These are phyloP conservation scores for Mellilla xanthometata DNA, from an alignment of 2,888 invertebrate species.

Conservation along the genomic window DNA sequence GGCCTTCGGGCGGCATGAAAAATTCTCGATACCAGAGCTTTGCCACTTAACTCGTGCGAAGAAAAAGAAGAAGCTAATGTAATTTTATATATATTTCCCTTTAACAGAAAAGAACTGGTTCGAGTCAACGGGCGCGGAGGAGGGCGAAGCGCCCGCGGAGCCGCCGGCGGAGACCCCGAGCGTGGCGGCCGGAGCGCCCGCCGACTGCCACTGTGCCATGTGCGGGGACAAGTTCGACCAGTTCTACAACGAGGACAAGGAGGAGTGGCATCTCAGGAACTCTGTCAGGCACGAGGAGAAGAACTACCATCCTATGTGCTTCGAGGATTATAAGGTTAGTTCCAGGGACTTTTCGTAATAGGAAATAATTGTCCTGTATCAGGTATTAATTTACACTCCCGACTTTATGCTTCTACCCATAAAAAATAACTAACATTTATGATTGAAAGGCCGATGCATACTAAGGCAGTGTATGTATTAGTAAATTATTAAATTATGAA, in stretches of 20 bases:
- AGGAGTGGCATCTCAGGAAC: conserved; percentile 97
- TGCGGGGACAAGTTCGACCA: conserved; percentile 97
- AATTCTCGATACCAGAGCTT: too few relatives aligned
- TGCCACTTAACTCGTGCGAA: too few relatives aligned
- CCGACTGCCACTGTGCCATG: conserved; percentile 90
- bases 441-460: too few relatives aligned
- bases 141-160: conserved; percentile 49
- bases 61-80: too few relatives aligned
- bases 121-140: conserved; percentile 85
- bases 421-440: too few relatives aligned
- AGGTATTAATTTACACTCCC: too few relatives aligned
- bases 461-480: too few relatives aligned
- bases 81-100: neutral
- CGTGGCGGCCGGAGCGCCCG: conserved; percentile 86
- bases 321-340: conserved; percentile 91
- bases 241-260: conserved; percentile 98
- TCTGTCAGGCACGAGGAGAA: conserved; percentile 89
- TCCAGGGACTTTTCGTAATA: too few relatives aligned
- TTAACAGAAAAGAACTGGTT: conserved; percentile 93
- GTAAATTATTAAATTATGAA: too few relatives aligned
- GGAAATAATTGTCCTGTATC: too few relatives aligned
- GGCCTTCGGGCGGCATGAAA: too few relatives aligned
- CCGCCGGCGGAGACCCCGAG: conserved; percentile 80
- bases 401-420: too few relatives aligned
- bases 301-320: conserved; percentile 95